Evolutionary conservation across 1,140 invertebrate genomes (phyloP), one percentile per base, ranked within the genome.

Genomic region (Saccostrea echinata): DNA sequence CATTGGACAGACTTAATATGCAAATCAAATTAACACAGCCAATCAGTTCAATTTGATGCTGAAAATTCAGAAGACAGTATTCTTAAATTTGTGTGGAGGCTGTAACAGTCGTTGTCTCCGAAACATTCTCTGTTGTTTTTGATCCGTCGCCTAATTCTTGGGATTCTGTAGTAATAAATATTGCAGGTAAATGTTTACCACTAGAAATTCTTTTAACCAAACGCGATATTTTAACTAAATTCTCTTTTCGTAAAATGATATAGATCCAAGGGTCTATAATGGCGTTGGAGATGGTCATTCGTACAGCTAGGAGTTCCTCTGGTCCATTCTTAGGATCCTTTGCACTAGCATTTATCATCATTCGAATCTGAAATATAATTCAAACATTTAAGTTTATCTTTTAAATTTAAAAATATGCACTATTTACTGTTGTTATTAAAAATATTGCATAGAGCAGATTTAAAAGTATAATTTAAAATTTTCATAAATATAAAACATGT

Each of bases 261-360:
- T 84, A 84, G 27, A 84, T 51, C 83, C 83, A 84, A 21, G 83
- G 83, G 55, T 84, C 52, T 33, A 84, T n/a, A 30, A 84, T 84
- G 16, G 43, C 55, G 27, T 84, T 84, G 55, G 13, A 61, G 27
- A 84, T 55, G n/a, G 83, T 55, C 53, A 84, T 27, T 30, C 83
- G 43, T 21, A 84, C 55, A 3, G 83, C 83, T 61, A 57, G 24
- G 18, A 84, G 55, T 27, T 84, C 83, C 8, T 55, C 55, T 61
- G 51, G 51, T 61, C 83, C 83, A 53, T 84, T 61, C 24, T 55
- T 57, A 0, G 83, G 83, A 13, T 84, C 24, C 55, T 18, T 61
- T 18, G 53, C 51, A 27, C 83, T 84, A 12, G 83, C 83, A 57
- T 61, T 84, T 57, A 57, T 84, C 24, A 84, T 24, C 83, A 84